Base-by-base conservation (phyloP, 2,797 vertebrate genomes). In the Numenius phaeopus region DNA sequence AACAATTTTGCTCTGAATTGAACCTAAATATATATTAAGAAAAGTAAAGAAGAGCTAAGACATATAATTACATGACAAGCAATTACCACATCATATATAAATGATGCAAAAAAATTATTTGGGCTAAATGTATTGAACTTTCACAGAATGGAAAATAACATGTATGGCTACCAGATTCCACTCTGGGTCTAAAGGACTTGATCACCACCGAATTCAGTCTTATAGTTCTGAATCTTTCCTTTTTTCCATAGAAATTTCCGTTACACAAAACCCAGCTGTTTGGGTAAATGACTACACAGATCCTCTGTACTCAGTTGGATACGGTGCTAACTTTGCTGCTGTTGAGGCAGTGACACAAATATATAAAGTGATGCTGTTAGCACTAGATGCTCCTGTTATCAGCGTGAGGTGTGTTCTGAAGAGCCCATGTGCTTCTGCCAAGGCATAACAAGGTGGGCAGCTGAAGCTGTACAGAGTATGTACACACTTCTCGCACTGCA, bases 391-490 rank as follows among this genome's bases (percentile, higher is more conserved):
- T 87, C 5, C n/a, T 54, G 5, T 42, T 58, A 39, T n/a, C 76
- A 39, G 16, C 0, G 1, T 1, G 4, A 66, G 26, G 18, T 46
- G 16, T 62, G 32, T 54, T 86, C 23, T 66, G 59, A 88, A 75
- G 80, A 67, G 16, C 46, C 42, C 1, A 4, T 15, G 20, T 6
- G 1, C 52, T 44, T 55, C 50, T 78, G 29, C 21, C 0, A 1
- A 83, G 42, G 30, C 30, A 32, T 17, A 32, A 40, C 19, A 64
- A 91, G 47, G 16, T 57, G 54, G 27, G 44, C 52, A 61, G 32
- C 26, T 76, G 66, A 84, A 70, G 54, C 42, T 67, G 54, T 67
- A 32, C 47, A 3, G 17, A n/a, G 34, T 71, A n/a, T 11, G 14
- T 44, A 19, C 1, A 7, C 5, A 3, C 37, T 85, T 73, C 64